These are phyloP conservation scores for Menura novaehollandiae DNA, from an alignment of 2,113 vertebrate genomes.

Conservation along the genomic window DNA sequence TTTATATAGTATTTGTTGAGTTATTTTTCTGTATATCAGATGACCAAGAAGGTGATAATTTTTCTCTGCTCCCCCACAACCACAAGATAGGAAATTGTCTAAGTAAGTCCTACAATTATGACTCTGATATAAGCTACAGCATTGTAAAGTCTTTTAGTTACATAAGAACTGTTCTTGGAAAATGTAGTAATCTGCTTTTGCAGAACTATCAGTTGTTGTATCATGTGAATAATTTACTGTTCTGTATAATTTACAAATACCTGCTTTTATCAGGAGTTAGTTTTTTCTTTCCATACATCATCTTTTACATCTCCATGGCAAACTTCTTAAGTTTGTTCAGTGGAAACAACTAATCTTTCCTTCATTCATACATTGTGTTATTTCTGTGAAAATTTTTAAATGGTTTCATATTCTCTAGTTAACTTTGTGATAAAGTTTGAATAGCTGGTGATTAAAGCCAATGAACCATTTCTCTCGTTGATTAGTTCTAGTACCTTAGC, in stretches of 20 bases:
- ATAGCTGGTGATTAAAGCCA: constrained; percentile 31
- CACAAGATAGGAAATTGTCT: not conserved
- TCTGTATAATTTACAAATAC: not conserved
- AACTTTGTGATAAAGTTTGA: not conserved
- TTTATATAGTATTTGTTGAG: not conserved
- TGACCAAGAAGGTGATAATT: not conserved
- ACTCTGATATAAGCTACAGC: not conserved
- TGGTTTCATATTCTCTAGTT: not conserved
- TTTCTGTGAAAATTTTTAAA: not conserved
- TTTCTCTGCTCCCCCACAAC: not conserved
- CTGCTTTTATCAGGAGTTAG: not conserved
- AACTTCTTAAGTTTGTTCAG: not conserved
- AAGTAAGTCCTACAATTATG: not conserved
- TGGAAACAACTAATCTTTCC: not conserved
- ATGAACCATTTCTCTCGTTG: not conserved
- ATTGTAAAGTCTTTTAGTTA: not conserved
- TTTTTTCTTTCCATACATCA: not conserved
- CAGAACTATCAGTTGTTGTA: not conserved
- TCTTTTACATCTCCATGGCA: not conserved
- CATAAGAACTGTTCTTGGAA: not conserved
- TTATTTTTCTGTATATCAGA: not conserved
- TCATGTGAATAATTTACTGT: not conserved
- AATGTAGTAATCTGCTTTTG: not conserved
- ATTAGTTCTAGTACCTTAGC: not conserved
- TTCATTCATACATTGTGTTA: not conserved